Conservation (phyloP, 2,113 vertebrate genomes). For the Corvus cornix region DNA sequence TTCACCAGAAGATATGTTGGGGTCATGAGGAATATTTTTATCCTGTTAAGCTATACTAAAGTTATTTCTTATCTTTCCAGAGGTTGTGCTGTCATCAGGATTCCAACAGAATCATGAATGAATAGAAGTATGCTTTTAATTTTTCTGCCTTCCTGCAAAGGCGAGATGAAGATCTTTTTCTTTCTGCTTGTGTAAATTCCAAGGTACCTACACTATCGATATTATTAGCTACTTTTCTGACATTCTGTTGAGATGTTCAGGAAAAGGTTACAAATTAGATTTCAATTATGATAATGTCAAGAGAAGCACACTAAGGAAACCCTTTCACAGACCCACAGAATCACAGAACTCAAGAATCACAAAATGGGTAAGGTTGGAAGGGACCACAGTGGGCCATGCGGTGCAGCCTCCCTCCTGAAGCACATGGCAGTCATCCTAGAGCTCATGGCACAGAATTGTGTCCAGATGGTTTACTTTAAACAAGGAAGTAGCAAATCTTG, state of each 20-base stretch:
- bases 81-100: background rate
- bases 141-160: background rate
- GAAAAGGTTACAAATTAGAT: conserved; percentile 6
- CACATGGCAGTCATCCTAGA: background rate
- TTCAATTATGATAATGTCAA: background rate
- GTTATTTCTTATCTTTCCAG: background rate
- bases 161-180: background rate
- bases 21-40: background rate
- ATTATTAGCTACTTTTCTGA: conserved; percentile 8
- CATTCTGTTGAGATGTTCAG: background rate
- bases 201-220: background rate
- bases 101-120: background rate
- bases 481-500: background rate
- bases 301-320: background rate
- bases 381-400: too few relatives aligned
- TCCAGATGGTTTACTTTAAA: background rate
- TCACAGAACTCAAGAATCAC: background rate
- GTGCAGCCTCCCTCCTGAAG: background rate
- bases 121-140: background rate
- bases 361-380: background rate
- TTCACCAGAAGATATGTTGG: background rate
- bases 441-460: background rate
- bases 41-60: background rate
- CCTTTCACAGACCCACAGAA: background rate
- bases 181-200: background rate